Evolutionary conservation across 23 tunicate species (phyloP).

Genomic region (Styela clava): DNA sequence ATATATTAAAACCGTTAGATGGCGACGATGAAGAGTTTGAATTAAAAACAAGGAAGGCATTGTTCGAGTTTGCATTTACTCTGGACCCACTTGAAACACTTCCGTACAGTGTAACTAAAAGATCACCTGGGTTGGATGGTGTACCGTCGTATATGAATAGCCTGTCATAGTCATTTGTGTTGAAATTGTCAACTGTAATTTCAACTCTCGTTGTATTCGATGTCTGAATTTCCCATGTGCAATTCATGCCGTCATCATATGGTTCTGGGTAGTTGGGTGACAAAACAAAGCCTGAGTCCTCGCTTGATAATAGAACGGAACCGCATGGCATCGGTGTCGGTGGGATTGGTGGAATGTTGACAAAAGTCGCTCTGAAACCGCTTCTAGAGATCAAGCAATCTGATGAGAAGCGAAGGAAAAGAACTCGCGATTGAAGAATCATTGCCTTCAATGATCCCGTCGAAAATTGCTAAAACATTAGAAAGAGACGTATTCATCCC

Average conservation of each 20-base stretch:
- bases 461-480: not conserved
- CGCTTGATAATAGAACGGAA: not conserved
- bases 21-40: not conserved
- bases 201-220: not conserved
- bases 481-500: not conserved
- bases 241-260: constrained; percentile 9
- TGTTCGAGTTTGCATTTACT: not conserved
- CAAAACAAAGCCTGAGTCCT: not conserved
- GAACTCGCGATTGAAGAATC: not conserved
- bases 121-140: not conserved
- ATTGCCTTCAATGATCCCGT: not conserved
- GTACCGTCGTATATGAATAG: not conserved
- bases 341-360: not conserved
- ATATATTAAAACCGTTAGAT: not conserved
- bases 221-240: not conserved
- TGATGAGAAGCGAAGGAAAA: constrained; percentile 11
- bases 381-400: not conserved
- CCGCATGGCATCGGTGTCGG: constrained; percentile 10
- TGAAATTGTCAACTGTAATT: constrained; percentile 2
- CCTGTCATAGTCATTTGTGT: not conserved
- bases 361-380: not conserved
- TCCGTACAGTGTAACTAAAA: not conserved
- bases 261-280: constrained; percentile 7
- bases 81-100: constrained; percentile 10
- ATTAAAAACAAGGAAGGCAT: not conserved